These are phyloP conservation scores for Trissolcus brochymenae DNA, from an alignment of 2,888 invertebrate species.

Conservation along the genomic window DNA sequence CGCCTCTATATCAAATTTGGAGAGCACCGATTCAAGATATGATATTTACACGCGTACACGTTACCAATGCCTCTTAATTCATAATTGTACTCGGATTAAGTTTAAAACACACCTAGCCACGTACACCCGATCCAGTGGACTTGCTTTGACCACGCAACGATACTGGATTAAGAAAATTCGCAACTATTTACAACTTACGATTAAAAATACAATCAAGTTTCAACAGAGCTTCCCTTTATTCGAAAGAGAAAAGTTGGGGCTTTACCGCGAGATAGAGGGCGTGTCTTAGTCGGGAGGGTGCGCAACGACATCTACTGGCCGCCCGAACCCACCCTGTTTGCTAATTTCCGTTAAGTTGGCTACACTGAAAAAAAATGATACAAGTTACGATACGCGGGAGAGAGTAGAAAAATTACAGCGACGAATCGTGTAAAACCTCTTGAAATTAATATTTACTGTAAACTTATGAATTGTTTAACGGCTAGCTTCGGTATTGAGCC, in stretches of 20 bases:
- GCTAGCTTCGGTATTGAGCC: not conserved
- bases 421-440: not conserved
- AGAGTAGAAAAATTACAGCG: not conserved
- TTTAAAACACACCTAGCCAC: slow-evolving; percentile 50
- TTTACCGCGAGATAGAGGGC: slow-evolving; percentile 50
- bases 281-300: slow-evolving; percentile 3
- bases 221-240: slow-evolving; percentile 41
- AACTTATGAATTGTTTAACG: slow-evolving; percentile 1
- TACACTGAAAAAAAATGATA: slow-evolving; percentile 17
- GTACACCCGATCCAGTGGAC: slow-evolving; percentile 32
- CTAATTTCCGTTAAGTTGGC: slow-evolving; percentile 11
- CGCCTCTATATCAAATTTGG: slow-evolving; percentile 45
- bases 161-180: slow-evolving; percentile 29
- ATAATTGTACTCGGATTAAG: slow-evolving; percentile 55
- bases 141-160: slow-evolving; percentile 11
- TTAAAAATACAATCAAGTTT: slow-evolving; percentile 47
- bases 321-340: not conserved
- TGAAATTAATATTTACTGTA: slow-evolving; percentile 1
- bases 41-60: slow-evolving; percentile 47
- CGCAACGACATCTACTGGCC: not conserved
- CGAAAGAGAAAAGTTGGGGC: slow-evolving; percentile 55
- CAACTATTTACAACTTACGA: slow-evolving; percentile 45
- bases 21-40: slow-evolving; percentile 54
- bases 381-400: not conserved
- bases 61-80: slow-evolving; percentile 51